Evolutionary conservation across 2,797 vertebrate species (phyloP).

Genomic region (Bradypodion pumilum): DNA sequence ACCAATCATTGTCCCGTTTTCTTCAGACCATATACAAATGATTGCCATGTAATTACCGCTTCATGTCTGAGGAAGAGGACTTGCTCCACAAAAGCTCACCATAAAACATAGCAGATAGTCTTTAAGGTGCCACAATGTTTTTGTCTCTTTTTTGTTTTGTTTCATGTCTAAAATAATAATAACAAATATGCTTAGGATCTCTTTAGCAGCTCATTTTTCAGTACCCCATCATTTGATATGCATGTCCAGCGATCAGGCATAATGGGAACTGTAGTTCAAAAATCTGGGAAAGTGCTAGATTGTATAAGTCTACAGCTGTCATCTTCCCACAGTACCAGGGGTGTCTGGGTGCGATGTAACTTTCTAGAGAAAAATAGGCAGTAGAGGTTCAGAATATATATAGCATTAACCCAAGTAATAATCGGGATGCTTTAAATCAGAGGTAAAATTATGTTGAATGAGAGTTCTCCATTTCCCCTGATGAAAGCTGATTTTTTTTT

Average conservation of each 20-base stretch:
- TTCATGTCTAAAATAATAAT: no score
- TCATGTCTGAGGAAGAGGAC: no score
- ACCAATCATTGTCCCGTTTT: no score
- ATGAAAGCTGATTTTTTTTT: constrained; percentile 2
- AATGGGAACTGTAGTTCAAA: background rate
- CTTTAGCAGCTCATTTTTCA: background rate
- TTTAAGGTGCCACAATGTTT: no score
- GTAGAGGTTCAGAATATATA: background rate
- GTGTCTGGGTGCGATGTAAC: background rate
- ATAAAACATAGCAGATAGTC: no score
- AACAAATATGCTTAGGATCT: background rate
- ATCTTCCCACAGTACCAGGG: background rate
- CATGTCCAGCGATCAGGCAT: background rate
- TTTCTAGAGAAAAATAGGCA: background rate
- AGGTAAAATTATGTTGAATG: background rate
- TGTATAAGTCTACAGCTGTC: background rate
- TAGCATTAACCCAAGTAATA: background rate
- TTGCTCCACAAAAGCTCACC: no score
- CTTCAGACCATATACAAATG: no score
- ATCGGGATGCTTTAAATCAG: background rate
- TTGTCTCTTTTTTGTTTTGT: no score
- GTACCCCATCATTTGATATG: background rate
- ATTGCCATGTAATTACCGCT: no score
- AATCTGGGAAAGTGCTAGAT: background rate
- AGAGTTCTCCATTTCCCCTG: background rate